Conservation (phyloP, 2,888 invertebrate genomes). For the Crioceris asparagi region DNA sequence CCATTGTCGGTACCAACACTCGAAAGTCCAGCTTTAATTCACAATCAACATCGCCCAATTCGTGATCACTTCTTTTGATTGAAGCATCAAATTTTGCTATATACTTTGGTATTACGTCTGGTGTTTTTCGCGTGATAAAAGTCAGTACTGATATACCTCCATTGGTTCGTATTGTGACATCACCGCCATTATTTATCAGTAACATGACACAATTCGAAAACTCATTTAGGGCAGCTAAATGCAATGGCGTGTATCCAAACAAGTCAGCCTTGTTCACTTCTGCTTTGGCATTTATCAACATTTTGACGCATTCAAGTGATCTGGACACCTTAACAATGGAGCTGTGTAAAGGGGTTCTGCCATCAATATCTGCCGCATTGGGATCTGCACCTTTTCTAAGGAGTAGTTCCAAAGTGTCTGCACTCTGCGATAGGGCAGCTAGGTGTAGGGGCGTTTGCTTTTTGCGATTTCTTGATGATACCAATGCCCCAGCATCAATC, state of each 20-base stretch:
- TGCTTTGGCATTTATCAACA: slow-evolving; percentile 55
- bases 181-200: slow-evolving; percentile 67
- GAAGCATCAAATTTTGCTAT: slow-evolving; percentile 57
- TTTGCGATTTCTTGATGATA: slow-evolving; percentile 63
- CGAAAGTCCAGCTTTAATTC: slow-evolving; percentile 61
- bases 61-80: slow-evolving; percentile 67
- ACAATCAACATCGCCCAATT: slow-evolving; percentile 77
- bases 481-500: slow-evolving; percentile 62
- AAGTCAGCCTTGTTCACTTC: slow-evolving; percentile 66
- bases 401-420: slow-evolving; percentile 63
- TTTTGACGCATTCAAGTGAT: slow-evolving; percentile 57
- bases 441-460: slow-evolving; percentile 77
- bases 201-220: slow-evolving; percentile 65
- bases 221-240: slow-evolving; percentile 75
- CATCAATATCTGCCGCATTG: slow-evolving; percentile 56
- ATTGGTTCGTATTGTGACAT: slow-evolving; percentile 69
- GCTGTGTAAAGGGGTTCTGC: slow-evolving; percentile 68
- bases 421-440: slow-evolving; percentile 69
- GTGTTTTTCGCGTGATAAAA: slow-evolving; percentile 74
- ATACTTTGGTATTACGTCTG: slow-evolving; percentile 63
- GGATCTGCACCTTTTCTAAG: slow-evolving; percentile 44
- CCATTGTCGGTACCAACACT: slow-evolving; percentile 49
- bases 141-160: slow-evolving; percentile 71
- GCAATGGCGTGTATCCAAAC: slow-evolving; percentile 76
- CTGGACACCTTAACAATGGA: slow-evolving; percentile 69